Evolutionary conservation across 2,113 vertebrate genomes (phyloP).

Genomic region (Thalassoma bifasciatum): DNA sequence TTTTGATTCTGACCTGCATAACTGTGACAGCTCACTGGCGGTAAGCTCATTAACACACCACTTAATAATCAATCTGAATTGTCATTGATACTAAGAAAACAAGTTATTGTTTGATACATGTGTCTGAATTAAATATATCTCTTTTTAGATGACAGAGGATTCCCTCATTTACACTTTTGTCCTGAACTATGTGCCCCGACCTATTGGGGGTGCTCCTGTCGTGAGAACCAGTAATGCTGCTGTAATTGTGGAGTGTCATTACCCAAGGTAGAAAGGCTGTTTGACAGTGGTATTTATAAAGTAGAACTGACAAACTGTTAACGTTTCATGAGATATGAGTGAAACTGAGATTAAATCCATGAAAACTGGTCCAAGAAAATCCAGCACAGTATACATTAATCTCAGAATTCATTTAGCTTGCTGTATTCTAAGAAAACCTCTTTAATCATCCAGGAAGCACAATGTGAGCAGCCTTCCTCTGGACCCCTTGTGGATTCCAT

Average conservation of each 20-base stretch:
- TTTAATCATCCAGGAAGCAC: constrained; percentile 70
- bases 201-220: constrained; percentile 23
- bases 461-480: constrained; percentile 78
- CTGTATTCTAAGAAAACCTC: not conserved
- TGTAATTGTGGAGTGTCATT: constrained; percentile 78
- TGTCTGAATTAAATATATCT: constrained; percentile 5
- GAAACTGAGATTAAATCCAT: not conserved
- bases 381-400: not conserved
- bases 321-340: not conserved
- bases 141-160: constrained; percentile 66
- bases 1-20: constrained; percentile 60
- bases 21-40: constrained; percentile 57
- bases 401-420: not conserved
- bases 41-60: constrained; percentile 51
- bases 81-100: not conserved
- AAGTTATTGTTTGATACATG: not conserved
- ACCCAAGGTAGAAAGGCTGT: constrained; percentile 72
- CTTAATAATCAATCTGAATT: not conserved
- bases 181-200: constrained; percentile 69
- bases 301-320: not conserved
- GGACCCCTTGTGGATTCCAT: constrained; percentile 74
- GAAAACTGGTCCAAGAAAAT: not conserved
- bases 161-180: constrained; percentile 72
- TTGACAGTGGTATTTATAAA: not conserved
- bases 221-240: constrained; percentile 64